Evolutionary conservation across 2,888 invertebrate genomes (phyloP).

Genomic region (Brassicogethes aeneus): DNA sequence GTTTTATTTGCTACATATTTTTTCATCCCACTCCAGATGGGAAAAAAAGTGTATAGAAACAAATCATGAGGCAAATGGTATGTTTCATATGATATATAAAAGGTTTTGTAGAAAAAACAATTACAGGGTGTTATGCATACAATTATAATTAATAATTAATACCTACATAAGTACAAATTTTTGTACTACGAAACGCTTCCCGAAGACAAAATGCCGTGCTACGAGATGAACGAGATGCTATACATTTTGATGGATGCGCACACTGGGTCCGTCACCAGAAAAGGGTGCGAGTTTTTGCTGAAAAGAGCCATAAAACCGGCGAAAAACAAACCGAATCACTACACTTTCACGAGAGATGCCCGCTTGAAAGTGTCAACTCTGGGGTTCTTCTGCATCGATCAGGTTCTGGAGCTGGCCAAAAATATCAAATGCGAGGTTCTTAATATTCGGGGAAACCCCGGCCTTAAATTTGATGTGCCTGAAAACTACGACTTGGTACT

Average conservation of each 20-base stretch:
- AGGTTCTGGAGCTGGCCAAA: constrained; percentile 57
- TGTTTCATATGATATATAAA: too few species aligned
- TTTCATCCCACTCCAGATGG: too few species aligned
- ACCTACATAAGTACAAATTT: too few species aligned
- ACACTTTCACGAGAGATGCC: constrained; percentile 65
- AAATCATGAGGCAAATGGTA: too few species aligned
- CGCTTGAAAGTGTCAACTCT: constrained; percentile 63
- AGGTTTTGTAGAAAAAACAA: too few species aligned
- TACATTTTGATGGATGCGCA: constrained; percentile 57
- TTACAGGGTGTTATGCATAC: too few species aligned
- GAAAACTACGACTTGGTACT: constrained; percentile 59
- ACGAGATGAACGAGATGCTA: constrained; percentile 67
- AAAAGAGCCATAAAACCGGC: constrained; percentile 62
- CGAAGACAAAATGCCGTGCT: constrained; percentile 56
- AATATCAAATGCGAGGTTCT: constrained; percentile 66
- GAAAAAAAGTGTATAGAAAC: too few species aligned
- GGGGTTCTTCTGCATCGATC: constrained; percentile 61
- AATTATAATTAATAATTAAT: too few species aligned
- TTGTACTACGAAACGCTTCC: constrained; percentile 61
- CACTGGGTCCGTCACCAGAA: constrained; percentile 55
- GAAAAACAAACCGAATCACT: constrained; percentile 28
- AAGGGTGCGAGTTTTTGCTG: constrained; percentile 64
- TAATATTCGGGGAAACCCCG: constrained; percentile 67
- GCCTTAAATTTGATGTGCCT: constrained; percentile 58
- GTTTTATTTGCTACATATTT: too few species aligned